Conservation (phyloP, 1,140 invertebrate genomes). For the Drosophila tani region DNA sequence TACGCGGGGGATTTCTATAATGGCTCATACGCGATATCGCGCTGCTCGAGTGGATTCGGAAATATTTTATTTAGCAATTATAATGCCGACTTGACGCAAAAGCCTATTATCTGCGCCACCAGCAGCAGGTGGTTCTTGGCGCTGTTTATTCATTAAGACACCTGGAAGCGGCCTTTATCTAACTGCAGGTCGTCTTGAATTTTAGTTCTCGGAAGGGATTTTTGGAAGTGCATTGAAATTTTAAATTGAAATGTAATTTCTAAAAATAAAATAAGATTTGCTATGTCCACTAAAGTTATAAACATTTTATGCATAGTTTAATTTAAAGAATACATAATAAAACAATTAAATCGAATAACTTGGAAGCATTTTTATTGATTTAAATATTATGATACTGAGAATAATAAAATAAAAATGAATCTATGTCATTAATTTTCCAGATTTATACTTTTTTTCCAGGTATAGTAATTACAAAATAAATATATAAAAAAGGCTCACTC, state of each 20-base stretch:
- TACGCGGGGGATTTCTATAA: slow-evolving; percentile 19
- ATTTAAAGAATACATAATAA: neutral
- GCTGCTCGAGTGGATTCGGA: slow-evolving; percentile 34
- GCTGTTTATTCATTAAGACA: neutral
- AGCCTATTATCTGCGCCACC: neutral
- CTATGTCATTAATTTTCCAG: too few species aligned
- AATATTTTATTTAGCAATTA: slow-evolving; percentile 51
- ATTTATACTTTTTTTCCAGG: too few species aligned
- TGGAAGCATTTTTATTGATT: neutral
- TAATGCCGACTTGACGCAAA: slow-evolving; percentile 47
- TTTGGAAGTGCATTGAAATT: neutral
- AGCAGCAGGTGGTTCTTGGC: neutral
- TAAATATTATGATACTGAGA: too few species aligned
- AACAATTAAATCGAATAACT: neutral
- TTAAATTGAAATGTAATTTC: neutral
- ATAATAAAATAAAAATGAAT: too few species aligned
- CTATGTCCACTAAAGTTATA: neutral
- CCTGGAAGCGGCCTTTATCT: neutral
- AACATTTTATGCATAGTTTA: neutral
- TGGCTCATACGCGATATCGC: slow-evolving; percentile 1
- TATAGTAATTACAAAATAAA: too few species aligned
- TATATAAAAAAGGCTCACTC: too few species aligned
- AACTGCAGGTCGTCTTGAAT: too few species aligned
- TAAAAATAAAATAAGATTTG: neutral
- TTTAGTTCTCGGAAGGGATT: neutral